phyloP scores from a whole-genome alignment of 1,140 invertebrate genomes.

The Zaprionus inermis region DNA sequence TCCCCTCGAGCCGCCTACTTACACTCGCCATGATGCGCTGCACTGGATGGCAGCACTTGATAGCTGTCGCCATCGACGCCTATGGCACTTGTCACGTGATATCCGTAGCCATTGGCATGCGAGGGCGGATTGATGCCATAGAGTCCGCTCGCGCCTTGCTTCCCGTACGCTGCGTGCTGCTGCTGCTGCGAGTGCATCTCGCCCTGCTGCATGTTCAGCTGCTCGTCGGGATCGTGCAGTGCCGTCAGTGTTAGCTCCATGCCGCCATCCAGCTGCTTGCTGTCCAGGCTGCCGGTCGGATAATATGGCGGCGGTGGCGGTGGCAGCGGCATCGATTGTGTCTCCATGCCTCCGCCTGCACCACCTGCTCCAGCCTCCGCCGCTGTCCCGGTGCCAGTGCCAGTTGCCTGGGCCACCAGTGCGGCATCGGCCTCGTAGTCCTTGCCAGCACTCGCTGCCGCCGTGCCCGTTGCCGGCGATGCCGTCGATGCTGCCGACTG shows the following conservation, averaged over 20 bases:
- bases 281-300: slow-evolving; percentile 75
- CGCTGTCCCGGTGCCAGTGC: slow-evolving; percentile 1
- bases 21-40: slow-evolving; percentile 72
- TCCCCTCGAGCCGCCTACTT: slow-evolving; percentile 49
- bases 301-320: slow-evolving; percentile 76
- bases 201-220: slow-evolving; percentile 75
- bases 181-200: slow-evolving; percentile 53
- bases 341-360: slow-evolving; percentile 27
- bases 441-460: slow-evolving; percentile 41
- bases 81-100: slow-evolving; percentile 83
- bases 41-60: slow-evolving; percentile 80
- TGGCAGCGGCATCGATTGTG: slow-evolving; percentile 10
- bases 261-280: slow-evolving; percentile 67
- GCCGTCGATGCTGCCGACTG: slow-evolving; percentile 29
- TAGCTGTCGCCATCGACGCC: slow-evolving; percentile 80
- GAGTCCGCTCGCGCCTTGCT: slow-evolving; percentile 49
- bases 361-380: slow-evolving; percentile 33
- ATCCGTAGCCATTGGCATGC: slow-evolving; percentile 78
- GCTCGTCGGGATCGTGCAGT: slow-evolving; percentile 77
- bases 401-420: slow-evolving; percentile 47
- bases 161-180: slow-evolving; percentile 33
- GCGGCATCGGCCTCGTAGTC: slow-evolving; percentile 75
- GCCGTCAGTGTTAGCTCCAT: slow-evolving; percentile 78
- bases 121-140: slow-evolving; percentile 53
- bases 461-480: slow-evolving; percentile 26